phyloP scores from a whole-genome alignment of 1,140 invertebrate genomes.

The Orius insidiosus region DNA sequence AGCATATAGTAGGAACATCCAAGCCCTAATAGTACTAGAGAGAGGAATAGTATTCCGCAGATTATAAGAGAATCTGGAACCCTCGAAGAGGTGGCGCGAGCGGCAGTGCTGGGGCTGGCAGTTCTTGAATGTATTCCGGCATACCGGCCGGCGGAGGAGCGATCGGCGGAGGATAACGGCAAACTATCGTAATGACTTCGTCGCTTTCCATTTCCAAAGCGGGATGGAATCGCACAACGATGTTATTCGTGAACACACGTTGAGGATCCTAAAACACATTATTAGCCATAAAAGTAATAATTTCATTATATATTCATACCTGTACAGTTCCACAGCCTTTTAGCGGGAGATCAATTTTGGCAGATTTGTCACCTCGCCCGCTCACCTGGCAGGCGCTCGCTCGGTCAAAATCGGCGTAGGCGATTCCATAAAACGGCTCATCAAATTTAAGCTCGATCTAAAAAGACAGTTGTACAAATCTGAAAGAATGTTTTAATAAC shows the following conservation, averaged over 20 bases:
- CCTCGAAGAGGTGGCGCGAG: constrained; percentile 57
- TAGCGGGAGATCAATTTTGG: constrained; percentile 66
- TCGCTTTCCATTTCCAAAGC: constrained; percentile 85
- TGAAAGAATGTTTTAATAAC: not conserved
- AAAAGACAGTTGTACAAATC: constrained; percentile 9
- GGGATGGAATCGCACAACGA: constrained; percentile 82
- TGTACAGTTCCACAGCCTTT: constrained; percentile 90
- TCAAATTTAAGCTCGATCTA: constrained; percentile 74
- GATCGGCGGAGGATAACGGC: constrained; percentile 76
- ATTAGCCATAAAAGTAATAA: constrained; percentile 4
- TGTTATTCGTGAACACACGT: constrained; percentile 87
- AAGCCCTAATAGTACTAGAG: constrained; percentile 66
- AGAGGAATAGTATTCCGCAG: constrained; percentile 82
- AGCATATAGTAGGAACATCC: constrained; percentile 84
- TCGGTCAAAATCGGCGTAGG: constrained; percentile 82
- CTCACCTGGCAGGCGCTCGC: constrained; percentile 74
- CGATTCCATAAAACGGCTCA: constrained; percentile 77
- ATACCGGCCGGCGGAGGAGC: constrained; percentile 49
- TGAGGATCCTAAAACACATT: constrained; percentile 50
- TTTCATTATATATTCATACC: constrained; percentile 32
- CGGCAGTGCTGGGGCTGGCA: constrained; percentile 28
- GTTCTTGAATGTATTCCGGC: constrained; percentile 36
- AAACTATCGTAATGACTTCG: constrained; percentile 88
- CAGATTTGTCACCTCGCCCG: constrained; percentile 63
- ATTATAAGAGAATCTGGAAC: constrained; percentile 83